phyloP scores from a whole-genome alignment of 2,888 invertebrate species.

The Ethmia dodecea region DNA sequence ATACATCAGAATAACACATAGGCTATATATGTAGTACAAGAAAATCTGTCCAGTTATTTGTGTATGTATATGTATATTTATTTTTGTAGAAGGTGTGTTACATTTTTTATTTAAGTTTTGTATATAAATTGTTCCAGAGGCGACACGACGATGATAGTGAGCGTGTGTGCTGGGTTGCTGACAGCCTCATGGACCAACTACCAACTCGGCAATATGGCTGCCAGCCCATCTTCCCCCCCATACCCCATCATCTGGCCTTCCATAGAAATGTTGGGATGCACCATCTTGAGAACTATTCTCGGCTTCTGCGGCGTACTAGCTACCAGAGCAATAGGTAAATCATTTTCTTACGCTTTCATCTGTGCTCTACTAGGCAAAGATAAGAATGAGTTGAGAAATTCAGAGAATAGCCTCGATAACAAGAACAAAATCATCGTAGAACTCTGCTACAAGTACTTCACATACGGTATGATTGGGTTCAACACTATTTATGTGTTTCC shows the following conservation, averaged over 20 bases:
- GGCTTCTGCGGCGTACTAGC: slow-evolving; percentile 87
- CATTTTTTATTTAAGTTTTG: background rate
- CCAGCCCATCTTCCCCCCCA: slow-evolving; percentile 80
- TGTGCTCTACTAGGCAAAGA: slow-evolving; percentile 84
- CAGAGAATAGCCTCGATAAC: slow-evolving; percentile 81
- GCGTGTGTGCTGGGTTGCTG: slow-evolving; percentile 87
- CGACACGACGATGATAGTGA: slow-evolving; percentile 92
- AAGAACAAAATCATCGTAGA: slow-evolving; percentile 87
- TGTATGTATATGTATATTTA: no score
- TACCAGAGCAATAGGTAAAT: slow-evolving; percentile 83
- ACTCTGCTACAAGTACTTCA: slow-evolving; percentile 89
- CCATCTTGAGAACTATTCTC: slow-evolving; percentile 82
- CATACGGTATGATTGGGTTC: slow-evolving; percentile 88
- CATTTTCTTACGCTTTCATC: slow-evolving; percentile 81
- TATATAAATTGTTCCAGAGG: slow-evolving; percentile 75
- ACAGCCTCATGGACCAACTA: slow-evolving; percentile 91
- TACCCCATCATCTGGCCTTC: slow-evolving; percentile 90
- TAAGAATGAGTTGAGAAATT: slow-evolving; percentile 80
- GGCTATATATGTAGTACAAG: no score
- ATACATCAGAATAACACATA: no score
- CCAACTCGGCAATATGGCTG: slow-evolving; percentile 84
- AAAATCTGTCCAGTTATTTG: no score
- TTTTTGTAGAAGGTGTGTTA: no score
- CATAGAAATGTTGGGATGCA: slow-evolving; percentile 81
- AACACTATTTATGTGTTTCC: slow-evolving; percentile 88